Conservation (phyloP, 1,140 invertebrate genomes). For the Drosophila simulans region DNA sequence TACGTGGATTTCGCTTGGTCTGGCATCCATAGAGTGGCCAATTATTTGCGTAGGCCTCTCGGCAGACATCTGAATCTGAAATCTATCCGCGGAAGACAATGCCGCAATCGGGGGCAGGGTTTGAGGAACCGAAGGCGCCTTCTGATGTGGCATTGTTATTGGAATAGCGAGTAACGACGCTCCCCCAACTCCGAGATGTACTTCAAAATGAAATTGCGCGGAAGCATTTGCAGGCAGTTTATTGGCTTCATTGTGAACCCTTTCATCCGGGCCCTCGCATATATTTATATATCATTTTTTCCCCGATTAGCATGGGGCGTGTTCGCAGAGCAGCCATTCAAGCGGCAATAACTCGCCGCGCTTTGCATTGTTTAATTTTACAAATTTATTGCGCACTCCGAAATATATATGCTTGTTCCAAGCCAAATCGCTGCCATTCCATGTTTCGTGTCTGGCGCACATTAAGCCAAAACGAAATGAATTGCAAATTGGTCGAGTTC, state of each 20-base stretch:
- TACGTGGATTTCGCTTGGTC: constrained; percentile 22
- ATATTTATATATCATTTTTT: constrained; percentile 50
- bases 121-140: constrained; percentile 10
- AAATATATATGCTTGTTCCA: constrained; percentile 40
- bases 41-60: constrained; percentile 47
- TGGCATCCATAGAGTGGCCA: constrained; percentile 45
- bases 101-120: constrained; percentile 2
- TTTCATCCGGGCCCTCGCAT: constrained; percentile 33
- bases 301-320: constrained; percentile 71
- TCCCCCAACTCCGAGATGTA: constrained; percentile 30
- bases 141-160: constrained; percentile 76
- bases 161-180: constrained; percentile 58
- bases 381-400: constrained; percentile 63
- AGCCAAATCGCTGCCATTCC: constrained; percentile 48
- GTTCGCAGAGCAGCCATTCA: constrained; percentile 59
- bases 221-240: constrained; percentile 75
- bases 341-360: constrained; percentile 73
- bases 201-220: constrained; percentile 75
- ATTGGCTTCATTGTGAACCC: constrained; percentile 76
- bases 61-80: constrained; percentile 28
- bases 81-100: constrained; percentile 27
- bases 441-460: constrained; percentile 52
- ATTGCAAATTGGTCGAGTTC: constrained; percentile 64
- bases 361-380: constrained; percentile 75
- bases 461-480: constrained; percentile 57